A percentile compares a stretch with the other conserved stretches of the same genome.
Evolutionary conservation across 1,140 invertebrate species (phyloP).

Genomic region (Oedothorax gibbosus): DNA sequence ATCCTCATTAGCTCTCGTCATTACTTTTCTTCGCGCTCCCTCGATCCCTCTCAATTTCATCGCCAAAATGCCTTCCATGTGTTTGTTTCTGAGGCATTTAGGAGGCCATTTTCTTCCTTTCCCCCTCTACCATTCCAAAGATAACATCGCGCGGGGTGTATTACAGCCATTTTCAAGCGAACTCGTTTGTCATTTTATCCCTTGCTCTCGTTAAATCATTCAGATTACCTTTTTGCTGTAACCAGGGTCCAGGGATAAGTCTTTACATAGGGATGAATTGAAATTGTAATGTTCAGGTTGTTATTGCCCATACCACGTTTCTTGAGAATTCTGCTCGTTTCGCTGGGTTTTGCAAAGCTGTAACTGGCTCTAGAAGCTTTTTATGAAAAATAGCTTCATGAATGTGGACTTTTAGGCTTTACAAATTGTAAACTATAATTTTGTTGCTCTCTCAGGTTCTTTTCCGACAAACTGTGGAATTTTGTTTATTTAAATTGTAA

Average conservation of each 20-base stretch:
- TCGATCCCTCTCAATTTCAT: slow-evolving; percentile 1
- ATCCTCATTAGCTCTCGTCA: slow-evolving; percentile 41
- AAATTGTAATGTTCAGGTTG: slow-evolving; percentile 32
- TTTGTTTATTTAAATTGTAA: too few species aligned
- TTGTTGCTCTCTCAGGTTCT: too few species aligned
- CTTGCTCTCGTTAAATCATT: slow-evolving; percentile 33
- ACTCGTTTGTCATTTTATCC: slow-evolving; percentile 54
- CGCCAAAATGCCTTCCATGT: slow-evolving; percentile 11
- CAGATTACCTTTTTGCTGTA: slow-evolving; percentile 15
- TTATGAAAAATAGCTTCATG: too few species aligned
- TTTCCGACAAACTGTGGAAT: too few species aligned
- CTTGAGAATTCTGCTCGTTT: too few species aligned
- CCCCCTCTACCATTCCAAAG: background rate
- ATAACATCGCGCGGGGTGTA: slow-evolving; percentile 26
- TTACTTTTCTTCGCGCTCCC: slow-evolving; percentile 13
- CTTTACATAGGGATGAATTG: background rate
- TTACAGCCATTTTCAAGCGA: slow-evolving; percentile 37
- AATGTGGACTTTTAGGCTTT: too few species aligned
- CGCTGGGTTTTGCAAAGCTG: too few species aligned
- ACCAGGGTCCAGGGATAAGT: slow-evolving; percentile 1
- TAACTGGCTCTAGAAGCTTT: too few species aligned
- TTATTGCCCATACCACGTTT: background rate
- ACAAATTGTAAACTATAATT: too few species aligned
- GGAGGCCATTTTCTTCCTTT: background rate
- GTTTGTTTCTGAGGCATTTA: slow-evolving; percentile 44